phyloP scores from a whole-genome alignment of 2,797 vertebrate species.

The Masticophis lateralis region DNA sequence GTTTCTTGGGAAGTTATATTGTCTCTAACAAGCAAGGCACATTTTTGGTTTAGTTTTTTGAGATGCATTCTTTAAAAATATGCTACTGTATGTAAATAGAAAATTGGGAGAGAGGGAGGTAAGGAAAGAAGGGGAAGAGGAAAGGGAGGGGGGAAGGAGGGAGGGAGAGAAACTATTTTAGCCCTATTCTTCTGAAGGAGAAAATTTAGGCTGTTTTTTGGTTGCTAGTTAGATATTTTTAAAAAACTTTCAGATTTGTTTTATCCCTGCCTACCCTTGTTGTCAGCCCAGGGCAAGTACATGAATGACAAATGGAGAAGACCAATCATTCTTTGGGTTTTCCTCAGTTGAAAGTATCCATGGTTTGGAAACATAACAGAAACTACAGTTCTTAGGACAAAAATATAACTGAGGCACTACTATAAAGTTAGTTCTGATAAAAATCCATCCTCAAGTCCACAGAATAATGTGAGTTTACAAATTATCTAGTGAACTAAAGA shows the following conservation, averaged over 20 bases:
- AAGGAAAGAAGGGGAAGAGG: no score
- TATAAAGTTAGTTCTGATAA: neutral
- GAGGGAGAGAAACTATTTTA: neutral
- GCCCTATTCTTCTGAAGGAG: neutral
- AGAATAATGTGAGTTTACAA: neutral
- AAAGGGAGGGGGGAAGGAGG: rapidly evolving
- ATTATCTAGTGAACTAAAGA: neutral
- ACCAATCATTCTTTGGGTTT: neutral
- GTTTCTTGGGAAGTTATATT: neutral
- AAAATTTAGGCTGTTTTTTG: neutral
- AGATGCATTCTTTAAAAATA: neutral
- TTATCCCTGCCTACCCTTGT: neutral
- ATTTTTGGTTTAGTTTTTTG: neutral
- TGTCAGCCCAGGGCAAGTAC: neutral
- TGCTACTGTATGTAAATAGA: neutral
- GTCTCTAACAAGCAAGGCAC: neutral
- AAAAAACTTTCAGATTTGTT: neutral
- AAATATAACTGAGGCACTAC: neutral
- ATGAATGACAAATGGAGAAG: neutral
- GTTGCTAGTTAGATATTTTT: neutral
- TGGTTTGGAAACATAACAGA: neutral
- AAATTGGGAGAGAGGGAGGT: neutral
- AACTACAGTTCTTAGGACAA: neutral
- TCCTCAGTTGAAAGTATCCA: neutral
- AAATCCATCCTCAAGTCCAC: neutral